Conservation (phyloP, 2,888 invertebrate genomes). For the Himalopsyche kuldschensis region DNA sequence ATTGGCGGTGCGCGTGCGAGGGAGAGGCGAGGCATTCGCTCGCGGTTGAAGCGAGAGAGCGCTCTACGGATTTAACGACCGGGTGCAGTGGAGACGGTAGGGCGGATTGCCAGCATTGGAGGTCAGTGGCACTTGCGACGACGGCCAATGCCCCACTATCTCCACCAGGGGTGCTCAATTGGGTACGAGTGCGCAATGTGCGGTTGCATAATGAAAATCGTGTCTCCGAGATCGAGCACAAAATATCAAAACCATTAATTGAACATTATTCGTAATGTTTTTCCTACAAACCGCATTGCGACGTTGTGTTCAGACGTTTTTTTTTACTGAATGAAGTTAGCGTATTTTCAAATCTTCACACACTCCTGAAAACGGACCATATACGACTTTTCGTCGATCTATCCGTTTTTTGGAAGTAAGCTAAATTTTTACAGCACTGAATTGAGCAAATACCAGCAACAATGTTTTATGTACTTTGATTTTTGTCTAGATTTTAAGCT, state of each 20-base stretch:
- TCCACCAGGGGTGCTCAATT: conserved; percentile 10
- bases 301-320: not conserved
- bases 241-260: not conserved
- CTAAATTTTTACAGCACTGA: too few relatives aligned
- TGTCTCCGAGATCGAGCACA: not conserved
- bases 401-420: too few relatives aligned
- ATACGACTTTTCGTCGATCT: too few relatives aligned
- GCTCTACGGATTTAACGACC: conserved; percentile 8
- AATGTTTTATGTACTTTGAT: too few relatives aligned
- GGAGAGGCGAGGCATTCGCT: not conserved
- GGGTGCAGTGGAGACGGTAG: not conserved
- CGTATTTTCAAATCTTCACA: too few relatives aligned
- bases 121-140: conserved; percentile 36
- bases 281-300: not conserved
- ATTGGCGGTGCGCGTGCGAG: not conserved
- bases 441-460: too few relatives aligned
- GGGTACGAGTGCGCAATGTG: not conserved
- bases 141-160: conserved; percentile 34
- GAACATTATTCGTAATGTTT: not conserved
- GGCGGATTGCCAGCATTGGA: conserved; percentile 7
- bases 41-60: conserved; percentile 16
- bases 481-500: too few relatives aligned
- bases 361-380: too few relatives aligned
- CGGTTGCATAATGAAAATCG: not conserved
- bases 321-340: not conserved